Percentiles rank a stretch among this genome's conserved stretches.
Evolutionary conservation across 1,140 invertebrate species (phyloP).

Genomic region (Drosophila arawakana): DNA sequence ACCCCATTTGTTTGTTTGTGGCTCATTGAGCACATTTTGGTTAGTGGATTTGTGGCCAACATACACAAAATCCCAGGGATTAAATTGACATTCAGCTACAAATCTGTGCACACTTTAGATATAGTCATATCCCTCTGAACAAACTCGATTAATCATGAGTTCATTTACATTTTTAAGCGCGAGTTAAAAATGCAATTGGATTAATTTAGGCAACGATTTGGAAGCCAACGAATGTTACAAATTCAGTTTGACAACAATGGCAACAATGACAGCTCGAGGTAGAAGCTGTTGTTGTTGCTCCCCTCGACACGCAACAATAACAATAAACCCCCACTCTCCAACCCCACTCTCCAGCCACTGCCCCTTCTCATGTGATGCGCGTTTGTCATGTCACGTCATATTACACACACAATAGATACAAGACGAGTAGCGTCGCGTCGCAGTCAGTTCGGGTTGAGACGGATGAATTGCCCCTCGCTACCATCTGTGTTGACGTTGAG

Average conservation of each 20-base stretch:
- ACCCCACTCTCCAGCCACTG: slow-evolving; percentile 1
- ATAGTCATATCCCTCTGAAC: slow-evolving; percentile 16
- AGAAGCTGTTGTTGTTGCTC: slow-evolving; percentile 28
- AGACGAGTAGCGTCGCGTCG: not conserved
- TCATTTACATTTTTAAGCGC: slow-evolving; percentile 24
- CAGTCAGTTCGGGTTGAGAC: not conserved
- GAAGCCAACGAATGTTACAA: slow-evolving; percentile 36
- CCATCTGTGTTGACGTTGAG: slow-evolving; percentile 7
- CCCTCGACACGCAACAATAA: slow-evolving; percentile 61
- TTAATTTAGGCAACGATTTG: slow-evolving; percentile 55
- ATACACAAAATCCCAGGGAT: slow-evolving; percentile 13
- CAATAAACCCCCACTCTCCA: slow-evolving; percentile 20
- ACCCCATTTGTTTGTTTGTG: slow-evolving; percentile 60
- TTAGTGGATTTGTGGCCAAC: slow-evolving; percentile 18
- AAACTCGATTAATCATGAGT: slow-evolving; percentile 58
- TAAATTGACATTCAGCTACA: slow-evolving; percentile 1
- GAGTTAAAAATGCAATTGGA: slow-evolving; percentile 63
- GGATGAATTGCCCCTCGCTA: slow-evolving; percentile 3
- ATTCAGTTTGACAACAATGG: slow-evolving; percentile 52
- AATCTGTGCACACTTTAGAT: slow-evolving; percentile 1
- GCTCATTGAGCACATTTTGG: slow-evolving; percentile 58
- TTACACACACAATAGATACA: slow-evolving; percentile 71
- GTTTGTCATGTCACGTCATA: slow-evolving; percentile 74
- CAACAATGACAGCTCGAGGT: slow-evolving; percentile 37
- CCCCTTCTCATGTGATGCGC: slow-evolving; percentile 30